Conservation (phyloP, 2,113 vertebrate species). For the Nyctereutes procyonoides region DNA sequence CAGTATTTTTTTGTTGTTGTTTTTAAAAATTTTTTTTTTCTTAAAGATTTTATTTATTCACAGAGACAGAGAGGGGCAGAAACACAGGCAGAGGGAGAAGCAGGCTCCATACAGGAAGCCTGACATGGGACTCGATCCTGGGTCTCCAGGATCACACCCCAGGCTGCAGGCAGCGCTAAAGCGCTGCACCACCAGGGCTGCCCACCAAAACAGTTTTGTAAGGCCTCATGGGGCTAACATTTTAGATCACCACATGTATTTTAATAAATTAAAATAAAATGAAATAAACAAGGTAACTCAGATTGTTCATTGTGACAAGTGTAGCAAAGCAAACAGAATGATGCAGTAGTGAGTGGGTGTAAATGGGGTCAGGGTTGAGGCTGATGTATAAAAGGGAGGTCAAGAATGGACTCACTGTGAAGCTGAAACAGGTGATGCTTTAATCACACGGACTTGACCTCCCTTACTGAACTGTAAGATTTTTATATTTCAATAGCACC, state of each 20-base stretch:
- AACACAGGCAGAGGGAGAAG: too few relatives aligned
- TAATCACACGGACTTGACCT: not conserved
- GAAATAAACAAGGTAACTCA: not conserved
- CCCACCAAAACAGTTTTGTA: not conserved
- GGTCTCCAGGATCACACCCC: too few relatives aligned
- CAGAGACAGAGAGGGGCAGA: too few relatives aligned
- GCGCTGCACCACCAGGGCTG: too few relatives aligned
- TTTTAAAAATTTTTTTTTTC: too few relatives aligned
- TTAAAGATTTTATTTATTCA: too few relatives aligned
- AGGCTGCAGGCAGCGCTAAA: too few relatives aligned
- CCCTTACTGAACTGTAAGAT: accelerated
- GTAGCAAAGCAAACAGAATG: not conserved
- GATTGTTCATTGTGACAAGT: not conserved
- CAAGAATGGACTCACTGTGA: not conserved
- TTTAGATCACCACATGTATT: not conserved
- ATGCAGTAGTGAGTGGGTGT: not conserved
- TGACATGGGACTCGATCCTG: too few relatives aligned
- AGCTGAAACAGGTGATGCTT: not conserved
- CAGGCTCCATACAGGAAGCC: too few relatives aligned
- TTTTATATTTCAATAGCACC: not conserved
- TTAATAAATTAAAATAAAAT: not conserved
- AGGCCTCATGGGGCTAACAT: accelerated
- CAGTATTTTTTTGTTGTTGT: not conserved
- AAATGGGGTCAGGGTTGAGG: not conserved
- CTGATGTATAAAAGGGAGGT: not conserved